A percentile compares a stretch with the other conserved stretches of the same genome.
Evolutionary conservation across 2,797 vertebrate species (phyloP).

Genomic region (Setipinna tenuifilis): DNA sequence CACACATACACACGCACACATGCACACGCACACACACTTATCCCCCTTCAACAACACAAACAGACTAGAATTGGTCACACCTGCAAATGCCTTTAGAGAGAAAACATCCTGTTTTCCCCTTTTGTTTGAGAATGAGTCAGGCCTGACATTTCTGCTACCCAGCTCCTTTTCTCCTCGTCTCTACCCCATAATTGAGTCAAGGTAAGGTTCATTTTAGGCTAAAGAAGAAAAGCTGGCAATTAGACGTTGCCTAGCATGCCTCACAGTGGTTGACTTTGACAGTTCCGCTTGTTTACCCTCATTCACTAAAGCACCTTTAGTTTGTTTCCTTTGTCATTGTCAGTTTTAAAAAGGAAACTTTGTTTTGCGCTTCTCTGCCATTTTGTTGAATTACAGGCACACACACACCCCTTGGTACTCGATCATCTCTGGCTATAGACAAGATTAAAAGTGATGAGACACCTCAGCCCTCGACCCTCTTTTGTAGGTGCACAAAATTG

Average conservation of each 20-base stretch:
- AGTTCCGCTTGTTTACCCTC: neutral
- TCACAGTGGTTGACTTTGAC: neutral
- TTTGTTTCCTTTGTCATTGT: neutral
- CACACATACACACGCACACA: too few species aligned
- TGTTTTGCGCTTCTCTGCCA: neutral
- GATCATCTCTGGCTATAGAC: neutral
- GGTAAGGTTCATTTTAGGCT: slow-evolving; percentile 9
- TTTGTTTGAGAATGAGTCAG: neutral
- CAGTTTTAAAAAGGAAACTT: slow-evolving; percentile 1
- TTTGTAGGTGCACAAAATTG: neutral
- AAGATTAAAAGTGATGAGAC: neutral
- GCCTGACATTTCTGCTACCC: neutral
- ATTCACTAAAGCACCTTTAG: neutral
- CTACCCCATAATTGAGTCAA: slow-evolving; percentile 23
- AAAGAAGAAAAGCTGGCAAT: slow-evolving; percentile 6
- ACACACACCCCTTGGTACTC: too few species aligned
- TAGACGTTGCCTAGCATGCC: neutral
- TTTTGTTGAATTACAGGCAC: neutral
- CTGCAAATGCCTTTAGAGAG: neutral
- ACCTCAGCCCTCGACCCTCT: neutral
- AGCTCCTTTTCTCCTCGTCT: neutral
- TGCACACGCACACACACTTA: too few species aligned
- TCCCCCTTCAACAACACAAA: neutral
- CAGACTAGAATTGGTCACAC: neutral
- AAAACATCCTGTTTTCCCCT: neutral